Percentiles rank a stretch among this genome's conserved stretches.
phyloP scores from a whole-genome alignment of 1,140 invertebrate species.

The Drosophila melanica region DNA sequence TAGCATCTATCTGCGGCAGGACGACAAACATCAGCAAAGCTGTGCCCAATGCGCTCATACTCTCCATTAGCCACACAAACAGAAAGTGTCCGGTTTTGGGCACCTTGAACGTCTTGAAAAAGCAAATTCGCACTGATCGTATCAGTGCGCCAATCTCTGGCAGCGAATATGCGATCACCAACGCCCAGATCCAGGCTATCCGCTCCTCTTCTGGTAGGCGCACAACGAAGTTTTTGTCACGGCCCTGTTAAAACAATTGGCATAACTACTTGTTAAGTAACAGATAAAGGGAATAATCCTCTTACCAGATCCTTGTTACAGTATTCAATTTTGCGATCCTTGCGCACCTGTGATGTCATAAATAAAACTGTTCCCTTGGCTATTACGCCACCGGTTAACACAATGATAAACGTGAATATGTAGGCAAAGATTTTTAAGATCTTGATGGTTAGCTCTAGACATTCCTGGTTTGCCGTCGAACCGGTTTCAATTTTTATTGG shows the following conservation, averaged over 20 bases:
- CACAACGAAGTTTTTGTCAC: conserved; percentile 92
- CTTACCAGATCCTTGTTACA: conserved; percentile 93
- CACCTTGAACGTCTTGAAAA: conserved; percentile 92
- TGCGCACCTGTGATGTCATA: conserved; percentile 94
- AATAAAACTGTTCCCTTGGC: conserved; percentile 94
- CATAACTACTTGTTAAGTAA: not conserved
- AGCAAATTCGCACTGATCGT: conserved; percentile 93
- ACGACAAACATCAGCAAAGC: conserved; percentile 93
- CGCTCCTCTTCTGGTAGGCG: conserved; percentile 91
- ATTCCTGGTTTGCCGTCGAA: conserved; percentile 94
- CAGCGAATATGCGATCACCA: conserved; percentile 93
- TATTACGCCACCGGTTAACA: conserved; percentile 91
- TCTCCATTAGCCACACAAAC: conserved; percentile 91
- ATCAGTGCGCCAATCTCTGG: conserved; percentile 95
- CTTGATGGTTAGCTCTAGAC: conserved; percentile 93
- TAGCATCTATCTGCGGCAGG: conserved; percentile 94
- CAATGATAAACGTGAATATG: conserved; percentile 92
- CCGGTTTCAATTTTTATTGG: conserved; percentile 94
- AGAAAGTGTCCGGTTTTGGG: conserved; percentile 80
- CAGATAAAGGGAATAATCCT: too few species aligned
- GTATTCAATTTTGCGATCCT: conserved; percentile 89
- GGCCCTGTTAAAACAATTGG: conserved; percentile 85
- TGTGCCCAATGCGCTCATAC: conserved; percentile 93
- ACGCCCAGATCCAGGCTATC: conserved; percentile 96
- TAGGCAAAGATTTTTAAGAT: conserved; percentile 94